A percentile compares a stretch with the other conserved stretches of the same genome.
Conservation (phyloP, 2,113 vertebrate species). For the Pachypanchax playfairii region DNA sequence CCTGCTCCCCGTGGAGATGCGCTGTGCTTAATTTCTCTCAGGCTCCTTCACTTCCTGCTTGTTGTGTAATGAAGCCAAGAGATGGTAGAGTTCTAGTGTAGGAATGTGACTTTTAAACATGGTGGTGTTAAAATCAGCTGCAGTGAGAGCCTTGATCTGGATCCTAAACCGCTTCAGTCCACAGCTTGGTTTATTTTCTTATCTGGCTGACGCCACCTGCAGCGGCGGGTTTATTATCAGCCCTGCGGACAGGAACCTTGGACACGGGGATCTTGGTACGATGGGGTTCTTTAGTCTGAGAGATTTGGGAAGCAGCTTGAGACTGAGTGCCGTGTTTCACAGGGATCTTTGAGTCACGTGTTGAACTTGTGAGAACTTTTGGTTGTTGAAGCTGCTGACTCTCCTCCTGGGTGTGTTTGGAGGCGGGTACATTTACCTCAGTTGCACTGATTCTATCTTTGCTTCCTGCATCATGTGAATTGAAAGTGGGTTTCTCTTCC, state of each 20-base stretch:
- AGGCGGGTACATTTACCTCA: constrained; percentile 65
- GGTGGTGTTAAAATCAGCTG: constrained; percentile 18
- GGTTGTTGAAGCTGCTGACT: constrained; percentile 63
- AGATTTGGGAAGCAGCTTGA: constrained; percentile 79
- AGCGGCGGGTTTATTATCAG: constrained; percentile 83
- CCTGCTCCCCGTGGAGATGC: constrained; percentile 55
- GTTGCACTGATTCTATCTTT: constrained; percentile 81
- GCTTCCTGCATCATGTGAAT: constrained; percentile 83
- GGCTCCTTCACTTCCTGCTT: constrained; percentile 48
- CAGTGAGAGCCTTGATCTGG: constrained; percentile 32
- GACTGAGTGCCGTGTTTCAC: constrained; percentile 84
- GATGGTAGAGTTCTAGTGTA: constrained; percentile 39
- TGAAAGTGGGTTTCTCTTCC: constrained; percentile 73
- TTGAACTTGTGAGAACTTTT: constrained; percentile 76
- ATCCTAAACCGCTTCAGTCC: constrained; percentile 23
- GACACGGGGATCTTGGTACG: constrained; percentile 97
- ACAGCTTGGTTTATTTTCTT: constrained; percentile 60
- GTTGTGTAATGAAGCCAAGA: constrained; percentile 54
- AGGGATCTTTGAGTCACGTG: constrained; percentile 93
- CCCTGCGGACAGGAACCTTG: constrained; percentile 90
- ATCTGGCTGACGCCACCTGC: constrained; percentile 55
- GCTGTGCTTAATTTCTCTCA: constrained; percentile 73
- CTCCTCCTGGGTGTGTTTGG: constrained; percentile 77
- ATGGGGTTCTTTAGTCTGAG: constrained; percentile 84
- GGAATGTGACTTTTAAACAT: constrained; percentile 43